Percentiles rank a stretch among this genome's conserved stretches.
Evolutionary conservation across 2,797 vertebrate genomes (phyloP).

Genomic region (Tokudaia muenninki): DNA sequence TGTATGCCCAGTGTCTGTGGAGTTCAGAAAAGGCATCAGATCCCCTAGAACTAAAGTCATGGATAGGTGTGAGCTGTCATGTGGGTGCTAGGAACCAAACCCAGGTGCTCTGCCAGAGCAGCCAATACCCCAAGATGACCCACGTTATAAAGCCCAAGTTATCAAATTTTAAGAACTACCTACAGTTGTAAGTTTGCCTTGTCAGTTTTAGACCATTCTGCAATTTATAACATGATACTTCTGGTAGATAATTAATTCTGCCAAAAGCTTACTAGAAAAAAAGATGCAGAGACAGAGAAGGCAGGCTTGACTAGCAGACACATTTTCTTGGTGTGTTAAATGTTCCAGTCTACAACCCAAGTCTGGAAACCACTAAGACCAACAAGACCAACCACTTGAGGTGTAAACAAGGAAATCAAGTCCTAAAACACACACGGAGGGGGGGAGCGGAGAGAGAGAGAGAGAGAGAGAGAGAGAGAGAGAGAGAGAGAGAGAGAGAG

Average conservation of each 20-base stretch:
- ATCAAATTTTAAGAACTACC: not conserved
- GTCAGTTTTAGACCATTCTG: not conserved
- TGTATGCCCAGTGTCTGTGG: not conserved
- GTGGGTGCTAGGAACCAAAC: not conserved
- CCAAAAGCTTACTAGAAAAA: not conserved
- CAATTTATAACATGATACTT: not conserved
- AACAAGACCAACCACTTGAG: accelerated
- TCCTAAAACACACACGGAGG: not conserved
- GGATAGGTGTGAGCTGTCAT: not conserved
- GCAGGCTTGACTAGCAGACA: not conserved
- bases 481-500: no score
- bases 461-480: no score
- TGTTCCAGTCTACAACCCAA: not conserved
- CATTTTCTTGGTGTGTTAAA: accelerated
- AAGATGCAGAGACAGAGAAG: not conserved
- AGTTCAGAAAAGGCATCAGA: not conserved
- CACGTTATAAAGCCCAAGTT: no score
- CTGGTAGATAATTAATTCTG: not conserved
- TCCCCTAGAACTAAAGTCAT: not conserved
- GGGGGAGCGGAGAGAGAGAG: no score
- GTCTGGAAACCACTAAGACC: not conserved
- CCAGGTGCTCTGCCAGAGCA: not conserved
- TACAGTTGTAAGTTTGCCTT: not conserved
- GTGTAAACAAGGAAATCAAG: accelerated
- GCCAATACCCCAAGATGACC: not conserved